Conservation (phyloP, 2,113 vertebrate genomes). For the Eubucco bourcierii region DNA sequence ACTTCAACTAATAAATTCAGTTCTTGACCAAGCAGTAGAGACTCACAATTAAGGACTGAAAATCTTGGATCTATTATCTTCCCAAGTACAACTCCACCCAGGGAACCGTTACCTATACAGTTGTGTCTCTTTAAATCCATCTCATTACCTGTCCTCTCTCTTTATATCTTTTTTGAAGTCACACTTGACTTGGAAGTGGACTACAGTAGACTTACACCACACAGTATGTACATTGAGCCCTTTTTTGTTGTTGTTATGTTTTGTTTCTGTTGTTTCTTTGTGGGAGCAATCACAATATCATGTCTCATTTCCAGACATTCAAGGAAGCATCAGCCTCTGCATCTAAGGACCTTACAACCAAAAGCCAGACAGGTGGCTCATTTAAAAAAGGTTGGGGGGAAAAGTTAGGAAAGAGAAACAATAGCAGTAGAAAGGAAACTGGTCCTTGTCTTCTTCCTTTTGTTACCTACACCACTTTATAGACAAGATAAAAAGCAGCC, state of each 20-base stretch:
- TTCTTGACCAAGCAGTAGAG: not conserved
- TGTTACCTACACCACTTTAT: not conserved
- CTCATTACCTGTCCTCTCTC: not conserved
- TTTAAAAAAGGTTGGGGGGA: not conserved
- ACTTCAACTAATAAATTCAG: not conserved
- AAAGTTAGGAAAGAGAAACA: not conserved
- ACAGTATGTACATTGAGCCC: not conserved
- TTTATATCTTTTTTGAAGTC: not conserved
- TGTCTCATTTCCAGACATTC: not conserved
- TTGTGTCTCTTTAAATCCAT: not conserved
- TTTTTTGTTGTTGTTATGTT: not conserved
- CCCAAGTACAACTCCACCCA: not conserved
- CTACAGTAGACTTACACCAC: not conserved
- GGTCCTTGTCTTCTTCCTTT: not conserved
- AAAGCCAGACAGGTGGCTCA: not conserved
- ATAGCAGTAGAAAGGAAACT: not conserved
- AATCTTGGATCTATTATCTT: not conserved
- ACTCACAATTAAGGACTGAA: not conserved
- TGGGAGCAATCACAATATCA: not conserved
- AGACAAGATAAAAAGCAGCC: slow-evolving; percentile 30
- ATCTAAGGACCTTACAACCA: not conserved
- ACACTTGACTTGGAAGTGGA: not conserved
- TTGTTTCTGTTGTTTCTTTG: not conserved
- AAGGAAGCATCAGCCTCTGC: not conserved
- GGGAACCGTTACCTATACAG: not conserved